Conservation (phyloP, 2,113 vertebrate species). For the Tragelaphus imberbis region DNA sequence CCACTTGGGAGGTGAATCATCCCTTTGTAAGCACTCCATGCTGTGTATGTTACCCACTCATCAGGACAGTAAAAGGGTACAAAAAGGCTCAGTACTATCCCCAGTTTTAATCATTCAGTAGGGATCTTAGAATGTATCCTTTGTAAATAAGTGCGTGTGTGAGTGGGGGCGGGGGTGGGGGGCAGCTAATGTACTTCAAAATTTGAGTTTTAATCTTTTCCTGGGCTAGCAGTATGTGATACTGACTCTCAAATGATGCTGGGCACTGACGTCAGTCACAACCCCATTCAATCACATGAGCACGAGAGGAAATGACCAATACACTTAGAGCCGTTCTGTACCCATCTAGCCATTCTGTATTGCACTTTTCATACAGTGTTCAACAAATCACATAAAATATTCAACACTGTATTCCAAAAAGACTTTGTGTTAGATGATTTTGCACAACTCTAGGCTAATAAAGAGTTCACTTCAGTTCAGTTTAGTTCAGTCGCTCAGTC, state of each 20-base stretch:
- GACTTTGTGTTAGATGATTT: background rate
- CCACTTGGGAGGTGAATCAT: fast-evolving
- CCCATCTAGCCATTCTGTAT: background rate
- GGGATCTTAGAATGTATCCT: background rate
- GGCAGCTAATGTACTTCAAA: background rate
- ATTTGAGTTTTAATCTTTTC: background rate
- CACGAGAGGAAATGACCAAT: background rate
- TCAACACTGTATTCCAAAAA: background rate
- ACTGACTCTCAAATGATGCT: background rate
- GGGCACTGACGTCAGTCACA: background rate
- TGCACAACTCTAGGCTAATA: background rate
- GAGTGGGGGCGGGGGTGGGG: fast-evolving
- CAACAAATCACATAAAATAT: background rate
- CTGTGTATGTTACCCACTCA: background rate
- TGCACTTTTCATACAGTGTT: background rate
- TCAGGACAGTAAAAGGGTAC: background rate
- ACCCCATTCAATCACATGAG: background rate
- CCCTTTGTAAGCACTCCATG: background rate
- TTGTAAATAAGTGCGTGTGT: background rate
- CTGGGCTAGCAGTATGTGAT: background rate
- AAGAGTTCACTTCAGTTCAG: background rate
- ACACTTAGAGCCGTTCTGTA: background rate
- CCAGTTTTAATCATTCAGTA: background rate
- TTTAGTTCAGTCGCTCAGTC: no score
- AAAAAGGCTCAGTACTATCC: background rate